phyloP scores from a whole-genome alignment of 2,888 invertebrate species.

The Periphyllus acericola region DNA sequence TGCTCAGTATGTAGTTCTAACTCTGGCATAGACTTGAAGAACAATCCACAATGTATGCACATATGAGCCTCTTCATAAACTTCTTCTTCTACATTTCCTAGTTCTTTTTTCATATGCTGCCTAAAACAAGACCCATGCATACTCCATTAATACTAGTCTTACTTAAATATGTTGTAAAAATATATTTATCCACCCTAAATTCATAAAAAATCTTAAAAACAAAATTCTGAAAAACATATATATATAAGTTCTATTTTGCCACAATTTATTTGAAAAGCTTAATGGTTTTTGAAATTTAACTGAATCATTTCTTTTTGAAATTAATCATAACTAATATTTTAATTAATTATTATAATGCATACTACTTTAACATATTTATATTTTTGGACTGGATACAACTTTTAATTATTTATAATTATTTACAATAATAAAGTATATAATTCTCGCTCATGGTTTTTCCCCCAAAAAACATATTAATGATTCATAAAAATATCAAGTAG shows the following conservation, averaged over 20 bases:
- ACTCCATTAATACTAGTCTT: not conserved
- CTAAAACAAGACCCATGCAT: not conserved
- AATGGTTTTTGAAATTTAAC: not conserved
- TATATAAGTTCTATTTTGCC: no score
- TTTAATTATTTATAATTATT: no score
- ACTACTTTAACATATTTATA: no score
- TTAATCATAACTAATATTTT: not conserved
- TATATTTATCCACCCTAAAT: not conserved
- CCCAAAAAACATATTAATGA: no score
- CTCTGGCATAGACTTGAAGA: constrained; percentile 48
- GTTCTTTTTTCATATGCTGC: constrained; percentile 59
- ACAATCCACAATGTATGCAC: constrained; percentile 59
- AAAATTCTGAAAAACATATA: not conserved
- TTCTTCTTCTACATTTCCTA: constrained; percentile 50
- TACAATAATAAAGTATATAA: no score
- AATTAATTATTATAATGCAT: no score
- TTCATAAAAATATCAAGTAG: no score
- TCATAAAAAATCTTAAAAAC: not conserved
- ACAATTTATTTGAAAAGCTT: no score
- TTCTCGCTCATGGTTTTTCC: no score
- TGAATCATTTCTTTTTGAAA: not conserved
- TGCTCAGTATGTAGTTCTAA: constrained; percentile 53
- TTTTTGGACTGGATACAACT: no score
- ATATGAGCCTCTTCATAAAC: constrained; percentile 52
- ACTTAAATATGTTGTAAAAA: no score